phyloP scores from a whole-genome alignment of 2,797 vertebrate genomes.

The Falco columbarius region DNA sequence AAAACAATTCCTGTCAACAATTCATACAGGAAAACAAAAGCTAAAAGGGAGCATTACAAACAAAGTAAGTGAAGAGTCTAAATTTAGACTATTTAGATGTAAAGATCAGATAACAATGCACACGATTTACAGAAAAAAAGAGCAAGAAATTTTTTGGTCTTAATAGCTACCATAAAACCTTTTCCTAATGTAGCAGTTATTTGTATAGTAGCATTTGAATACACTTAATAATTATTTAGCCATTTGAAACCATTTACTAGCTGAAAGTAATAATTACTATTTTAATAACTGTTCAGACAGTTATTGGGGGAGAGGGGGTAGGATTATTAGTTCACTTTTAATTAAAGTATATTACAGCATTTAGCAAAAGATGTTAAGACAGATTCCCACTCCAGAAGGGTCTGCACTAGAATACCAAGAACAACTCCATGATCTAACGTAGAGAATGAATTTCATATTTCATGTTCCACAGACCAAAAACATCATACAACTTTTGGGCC shows the following conservation, averaged over 20 bases:
- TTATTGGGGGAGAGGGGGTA: background rate
- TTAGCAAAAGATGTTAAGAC: background rate
- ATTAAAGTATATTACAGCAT: background rate
- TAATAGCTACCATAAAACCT: background rate
- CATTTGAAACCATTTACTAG: background rate
- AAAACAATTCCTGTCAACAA: background rate
- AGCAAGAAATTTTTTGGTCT: background rate
- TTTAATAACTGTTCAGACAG: background rate
- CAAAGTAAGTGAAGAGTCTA: background rate
- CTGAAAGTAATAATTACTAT: background rate
- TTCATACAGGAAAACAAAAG: background rate
- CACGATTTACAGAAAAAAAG: background rate
- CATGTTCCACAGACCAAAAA: background rate
- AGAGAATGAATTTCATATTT: background rate
- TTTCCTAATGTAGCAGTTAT: background rate
- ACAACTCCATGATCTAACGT: background rate
- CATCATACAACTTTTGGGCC: background rate
- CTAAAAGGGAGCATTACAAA: background rate
- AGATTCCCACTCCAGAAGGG: background rate
- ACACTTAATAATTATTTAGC: background rate
- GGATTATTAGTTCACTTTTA: background rate
- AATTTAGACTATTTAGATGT: background rate
- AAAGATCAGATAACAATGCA: background rate
- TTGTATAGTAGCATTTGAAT: background rate
- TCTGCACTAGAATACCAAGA: background rate